These are phyloP conservation scores for Anthopleura xanthogrammica DNA, from an alignment of 92 coral and sea anemone species.

Conservation along the genomic window DNA sequence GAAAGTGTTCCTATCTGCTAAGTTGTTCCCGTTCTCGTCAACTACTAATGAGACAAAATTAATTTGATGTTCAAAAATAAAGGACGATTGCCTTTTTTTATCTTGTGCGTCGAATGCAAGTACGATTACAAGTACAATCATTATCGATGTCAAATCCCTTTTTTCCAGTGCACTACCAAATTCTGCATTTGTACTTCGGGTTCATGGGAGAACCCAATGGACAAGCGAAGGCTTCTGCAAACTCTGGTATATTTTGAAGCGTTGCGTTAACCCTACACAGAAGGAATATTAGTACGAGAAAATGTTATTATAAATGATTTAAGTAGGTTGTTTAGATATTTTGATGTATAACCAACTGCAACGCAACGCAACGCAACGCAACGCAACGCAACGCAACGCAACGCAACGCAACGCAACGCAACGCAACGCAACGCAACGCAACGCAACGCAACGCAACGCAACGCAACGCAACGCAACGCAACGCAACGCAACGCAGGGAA, in stretches of 20 bases:
- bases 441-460: neutral
- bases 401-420: too few relatives aligned
- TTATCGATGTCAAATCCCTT: neutral
- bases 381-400: too few relatives aligned
- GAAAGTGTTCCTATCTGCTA: too few relatives aligned
- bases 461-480: neutral
- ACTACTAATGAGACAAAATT: too few relatives aligned
- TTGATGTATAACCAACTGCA: too few relatives aligned
- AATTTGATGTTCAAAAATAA: too few relatives aligned
- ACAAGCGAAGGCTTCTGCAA: conserved; percentile 54
- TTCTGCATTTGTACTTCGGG: conserved; percentile 54
- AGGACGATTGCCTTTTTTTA: too few relatives aligned
- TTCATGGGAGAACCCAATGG: conserved; percentile 59
- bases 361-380: too few relatives aligned
- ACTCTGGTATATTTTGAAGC: conserved; percentile 34
- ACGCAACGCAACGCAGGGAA: neutral
- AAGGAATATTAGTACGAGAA: neutral
- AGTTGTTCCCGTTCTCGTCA: too few relatives aligned
- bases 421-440: neutral
- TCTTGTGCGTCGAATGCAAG: too few relatives aligned
- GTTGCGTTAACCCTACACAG: conserved; percentile 24
- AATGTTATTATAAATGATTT: neutral
- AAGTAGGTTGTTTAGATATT: too few relatives aligned
- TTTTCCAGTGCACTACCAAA: conserved; percentile 26
- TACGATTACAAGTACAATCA: too few relatives aligned